Evolutionary conservation across 2,888 invertebrate genomes (phyloP).

Genomic region (Cantharis rustica): DNA sequence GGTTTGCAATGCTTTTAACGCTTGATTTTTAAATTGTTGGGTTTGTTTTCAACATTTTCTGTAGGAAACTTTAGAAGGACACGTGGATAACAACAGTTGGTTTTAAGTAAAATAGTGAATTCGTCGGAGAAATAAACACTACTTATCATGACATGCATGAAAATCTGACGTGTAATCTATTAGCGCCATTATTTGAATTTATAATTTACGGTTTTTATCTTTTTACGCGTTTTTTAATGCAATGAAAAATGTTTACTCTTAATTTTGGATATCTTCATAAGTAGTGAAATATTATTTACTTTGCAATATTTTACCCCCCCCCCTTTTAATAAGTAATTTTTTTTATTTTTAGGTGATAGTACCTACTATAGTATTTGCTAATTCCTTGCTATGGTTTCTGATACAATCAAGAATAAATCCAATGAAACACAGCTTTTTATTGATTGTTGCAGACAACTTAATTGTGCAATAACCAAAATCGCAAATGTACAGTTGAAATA

Average conservation of each 20-base stretch:
- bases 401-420: too few species aligned
- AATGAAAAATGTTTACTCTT: not conserved
- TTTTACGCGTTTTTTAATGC: not conserved
- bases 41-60: not conserved
- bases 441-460: too few species aligned
- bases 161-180: not conserved
- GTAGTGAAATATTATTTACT: too few species aligned
- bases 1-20: not conserved
- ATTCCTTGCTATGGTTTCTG: too few species aligned
- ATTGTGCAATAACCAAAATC: too few species aligned
- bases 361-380: too few species aligned
- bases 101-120: not conserved
- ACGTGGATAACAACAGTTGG: slow-evolving; percentile 23
- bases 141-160: not conserved
- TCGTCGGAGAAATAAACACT: not conserved
- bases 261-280: too few species aligned
- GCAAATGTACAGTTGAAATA: too few species aligned
- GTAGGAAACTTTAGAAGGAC: not conserved
- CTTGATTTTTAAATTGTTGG: not conserved
- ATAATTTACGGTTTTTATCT: not conserved
- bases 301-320: too few species aligned
- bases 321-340: too few species aligned
- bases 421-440: too few species aligned
- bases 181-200: not conserved
- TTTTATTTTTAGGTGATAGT: too few species aligned